Evolutionary conservation across 2,113 vertebrate genomes (phyloP), one percentile per base, ranked within the genome.

Genomic region (Corydoras sp.): DNA sequence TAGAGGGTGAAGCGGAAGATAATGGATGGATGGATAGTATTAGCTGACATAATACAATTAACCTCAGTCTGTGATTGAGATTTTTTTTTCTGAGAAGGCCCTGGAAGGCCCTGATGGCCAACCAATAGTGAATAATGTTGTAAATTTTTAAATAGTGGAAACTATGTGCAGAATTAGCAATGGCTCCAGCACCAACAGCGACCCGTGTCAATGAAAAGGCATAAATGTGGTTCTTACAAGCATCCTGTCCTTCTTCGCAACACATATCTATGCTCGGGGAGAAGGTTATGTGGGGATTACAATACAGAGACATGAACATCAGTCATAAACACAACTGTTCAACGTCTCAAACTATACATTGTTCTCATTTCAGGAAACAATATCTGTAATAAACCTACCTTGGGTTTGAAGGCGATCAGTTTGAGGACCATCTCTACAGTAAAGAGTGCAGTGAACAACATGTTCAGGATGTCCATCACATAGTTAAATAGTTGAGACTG

Each of bases 371-470:
- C 18, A 24, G 18, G 18, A 24, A 12, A 30, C 31, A 14, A n/a
- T 24, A 14, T 31, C 32, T 35, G 15, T 12, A 0, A 9, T 58
- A 5, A 3, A 79, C 93, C 90, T 89, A 99, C 97, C 94, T 94
- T 95, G 74, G 97, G 97, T 85, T 99, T 99, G 86, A 98, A 99
- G 72, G 97, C 97, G 72, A 99, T 97, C 81, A 99, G 90, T 87
- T 99, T 99, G 82, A 99, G 87, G 87, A 98, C 88, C 97, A 99
- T 99, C 88, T 99, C 97, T 62, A 96, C 95, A 62, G 97, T 98
- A 85, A 99, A 99, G 50, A 99, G 95, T 73, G 93, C 84, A 0
- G 97, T 99, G 89, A 99, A 99, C 89, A 98, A 92, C 97, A 99
- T 99, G 75, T 99, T 99, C 83, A 99, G 88, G 71, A 98, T 94